Base-by-base conservation (phyloP, 2,797 vertebrate species). In the Arrhamphus sclerolepis region DNA sequence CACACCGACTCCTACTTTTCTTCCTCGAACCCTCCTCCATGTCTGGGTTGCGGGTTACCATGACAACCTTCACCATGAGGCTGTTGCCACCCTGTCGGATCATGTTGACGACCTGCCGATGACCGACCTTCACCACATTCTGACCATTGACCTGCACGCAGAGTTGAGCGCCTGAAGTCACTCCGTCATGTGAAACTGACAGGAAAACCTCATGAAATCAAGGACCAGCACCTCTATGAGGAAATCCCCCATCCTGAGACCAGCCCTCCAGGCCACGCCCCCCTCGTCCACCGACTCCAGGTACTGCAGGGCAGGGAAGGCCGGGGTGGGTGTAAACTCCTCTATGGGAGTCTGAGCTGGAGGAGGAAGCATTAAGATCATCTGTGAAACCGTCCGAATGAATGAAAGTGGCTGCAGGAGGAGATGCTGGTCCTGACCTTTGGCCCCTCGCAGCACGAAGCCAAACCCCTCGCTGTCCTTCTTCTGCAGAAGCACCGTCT, bases 391-490 rank as follows among this genome's bases (percentile, higher is more conserved):
- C 24, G 46, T 14, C 19, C 28, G 22, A 40, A 29, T 54, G 6
- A 21, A 46, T 22, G 24, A 11, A 13, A 10, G 7, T 11, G 31
- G 11, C 31, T 11, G 9, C 13, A 16, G 24, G 22, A 9, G 5
- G 19, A 9, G 3, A 11, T 46, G 41, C 28, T 34, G 11, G 11
- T 18, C 53, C 90, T 94, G 90, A 97, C 96, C 96, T 94, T 97
- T 97, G 76, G 96, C 96, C 42, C 96, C 96, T 80, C 96, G 90
- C 56, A 97, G 93, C 84, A 97, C 96, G 83, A 97, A 97, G 67
- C 96, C 96, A n/a, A 97, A 97, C 17, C 96, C 96, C 85, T 97
- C 96, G 19, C 94, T 97, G 92, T 97, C 96, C 86, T 96, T 96
- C 84, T 97, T 97, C 92, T 97, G 95, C 80, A 97, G 89, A 49